Conservation (phyloP, 2,888 invertebrate genomes). For the Xestia rhomboidea region DNA sequence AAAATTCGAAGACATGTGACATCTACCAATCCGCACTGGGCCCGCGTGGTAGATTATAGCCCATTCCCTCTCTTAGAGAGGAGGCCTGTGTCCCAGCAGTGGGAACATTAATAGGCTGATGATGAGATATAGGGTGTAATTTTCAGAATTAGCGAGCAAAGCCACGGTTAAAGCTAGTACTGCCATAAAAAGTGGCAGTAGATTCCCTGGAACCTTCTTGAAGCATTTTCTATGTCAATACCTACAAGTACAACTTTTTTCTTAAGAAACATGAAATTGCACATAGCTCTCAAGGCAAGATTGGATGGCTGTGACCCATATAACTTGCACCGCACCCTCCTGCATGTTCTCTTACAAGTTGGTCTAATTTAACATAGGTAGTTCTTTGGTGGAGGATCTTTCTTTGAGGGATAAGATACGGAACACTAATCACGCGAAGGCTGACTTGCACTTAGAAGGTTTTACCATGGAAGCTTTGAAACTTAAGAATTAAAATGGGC, state of each 20-base stretch:
- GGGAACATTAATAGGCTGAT: too few relatives aligned
- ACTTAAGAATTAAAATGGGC: background rate
- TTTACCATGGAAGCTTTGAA: conserved; percentile 1
- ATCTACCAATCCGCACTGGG: too few relatives aligned
- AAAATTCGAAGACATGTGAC: too few relatives aligned
- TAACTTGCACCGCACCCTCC: conserved; percentile 44
- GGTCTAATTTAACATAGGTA: conserved; percentile 56
- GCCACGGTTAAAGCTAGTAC: background rate
- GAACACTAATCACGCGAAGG: conserved; percentile 30
- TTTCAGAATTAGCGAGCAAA: too few relatives aligned
- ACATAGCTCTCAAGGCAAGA: background rate
- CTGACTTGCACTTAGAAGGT: conserved; percentile 20
- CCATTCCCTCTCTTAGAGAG: too few relatives aligned
- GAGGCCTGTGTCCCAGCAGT: too few relatives aligned
- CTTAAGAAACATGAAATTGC: background rate
- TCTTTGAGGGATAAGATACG: conserved; percentile 45
- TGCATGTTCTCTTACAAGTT: conserved; percentile 21
- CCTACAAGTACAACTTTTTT: background rate
- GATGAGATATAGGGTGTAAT: too few relatives aligned
- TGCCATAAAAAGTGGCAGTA: background rate
- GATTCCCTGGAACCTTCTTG: background rate
- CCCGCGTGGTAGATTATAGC: too few relatives aligned
- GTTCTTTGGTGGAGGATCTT: conserved; percentile 37
- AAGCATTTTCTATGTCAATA: background rate
- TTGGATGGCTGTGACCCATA: conserved; percentile 27